Percentiles rank a stretch among this genome's conserved stretches.
These are phyloP conservation scores for Lapara coniferarum DNA, from an alignment of 2,888 invertebrate genomes.

Conservation along the genomic window DNA sequence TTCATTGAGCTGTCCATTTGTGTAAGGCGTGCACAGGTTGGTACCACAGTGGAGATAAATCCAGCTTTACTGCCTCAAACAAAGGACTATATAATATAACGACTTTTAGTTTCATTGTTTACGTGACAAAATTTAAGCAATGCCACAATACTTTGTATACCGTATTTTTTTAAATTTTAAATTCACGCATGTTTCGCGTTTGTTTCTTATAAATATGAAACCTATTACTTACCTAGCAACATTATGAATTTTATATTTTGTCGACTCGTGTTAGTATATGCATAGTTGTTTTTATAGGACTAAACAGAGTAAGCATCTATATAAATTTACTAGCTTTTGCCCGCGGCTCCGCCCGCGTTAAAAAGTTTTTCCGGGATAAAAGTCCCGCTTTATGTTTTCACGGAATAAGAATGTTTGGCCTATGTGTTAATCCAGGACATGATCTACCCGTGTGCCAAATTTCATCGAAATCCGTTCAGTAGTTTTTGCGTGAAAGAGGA, in stretches of 20 bases:
- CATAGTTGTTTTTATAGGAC: background rate
- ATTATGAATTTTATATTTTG: background rate
- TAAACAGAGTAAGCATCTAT: no score
- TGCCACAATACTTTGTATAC: background rate
- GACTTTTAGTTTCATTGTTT: background rate
- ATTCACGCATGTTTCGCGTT: background rate
- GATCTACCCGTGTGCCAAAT: no score
- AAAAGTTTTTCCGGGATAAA: no score
- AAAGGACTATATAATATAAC: background rate
- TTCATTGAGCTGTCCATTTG: constrained; percentile 58
- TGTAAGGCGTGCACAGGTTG: constrained; percentile 26
- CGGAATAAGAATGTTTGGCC: no score
- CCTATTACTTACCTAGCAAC: background rate
- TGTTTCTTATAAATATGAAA: no score
- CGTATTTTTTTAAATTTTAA: background rate
- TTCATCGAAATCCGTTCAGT: no score
- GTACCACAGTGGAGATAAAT: background rate
- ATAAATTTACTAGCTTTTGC: no score
- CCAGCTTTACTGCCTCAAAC: background rate
- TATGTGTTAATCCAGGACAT: no score
- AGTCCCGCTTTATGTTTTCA: no score
- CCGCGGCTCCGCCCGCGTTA: no score
- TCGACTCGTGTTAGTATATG: no score
- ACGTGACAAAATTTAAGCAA: background rate
- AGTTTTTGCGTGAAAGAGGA: no score